Evolutionary conservation across 92 coral and sea anemone genomes (phyloP), one percentile per base, ranked within the genome.

Genomic region (Epizoanthus ramosus): DNA sequence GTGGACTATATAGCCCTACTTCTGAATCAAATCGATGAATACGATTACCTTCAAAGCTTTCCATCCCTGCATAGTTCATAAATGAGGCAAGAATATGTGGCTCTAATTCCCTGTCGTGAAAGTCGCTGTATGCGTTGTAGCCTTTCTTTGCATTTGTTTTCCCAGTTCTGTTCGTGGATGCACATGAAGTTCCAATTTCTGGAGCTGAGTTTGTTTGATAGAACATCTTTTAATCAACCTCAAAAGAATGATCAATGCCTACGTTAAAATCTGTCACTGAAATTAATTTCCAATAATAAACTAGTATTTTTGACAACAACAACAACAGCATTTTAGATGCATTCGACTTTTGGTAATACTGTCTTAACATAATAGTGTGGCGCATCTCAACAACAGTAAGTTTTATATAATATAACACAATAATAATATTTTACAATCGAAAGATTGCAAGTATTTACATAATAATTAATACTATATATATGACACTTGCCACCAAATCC

Each of bases 51-150:
- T 57, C 80, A 39, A 83, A 54, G 71, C 53, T 76, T 66, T 58
- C 14, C 87, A 88, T 88, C n/a, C 85, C 81, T 18, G 86, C 72
- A 81, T 68, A 84, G 63, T 79, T 57, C 85, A 84, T 88, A 65
- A 88, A 88, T 21, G 92, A 88, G 28, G 88, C 92, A 61, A 86
- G 61, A 23, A 84, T 88, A 67, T 89, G 92, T 45, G 92, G 89
- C 68, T 89, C 89, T 4, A 81, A 60, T 39, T 89, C 92, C 57
- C 89, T 56, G 45, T 85, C 89, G 58, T 89, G 92, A 39, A 89
- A 89, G 66, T 85, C 86, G 54, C 76, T 39, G 21, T 79, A 89
- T 17, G 88, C 89, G 75, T 88, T 88, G 73, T 77, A 88, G 23
- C 88, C 92, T 80, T 79, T 88, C 24, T 81, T 68, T 23, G 88